A percentile compares a stretch with the other conserved stretches of the same genome.
phyloP scores from a whole-genome alignment of 2,888 invertebrate species.

The Mesorhabditis sp. region DNA sequence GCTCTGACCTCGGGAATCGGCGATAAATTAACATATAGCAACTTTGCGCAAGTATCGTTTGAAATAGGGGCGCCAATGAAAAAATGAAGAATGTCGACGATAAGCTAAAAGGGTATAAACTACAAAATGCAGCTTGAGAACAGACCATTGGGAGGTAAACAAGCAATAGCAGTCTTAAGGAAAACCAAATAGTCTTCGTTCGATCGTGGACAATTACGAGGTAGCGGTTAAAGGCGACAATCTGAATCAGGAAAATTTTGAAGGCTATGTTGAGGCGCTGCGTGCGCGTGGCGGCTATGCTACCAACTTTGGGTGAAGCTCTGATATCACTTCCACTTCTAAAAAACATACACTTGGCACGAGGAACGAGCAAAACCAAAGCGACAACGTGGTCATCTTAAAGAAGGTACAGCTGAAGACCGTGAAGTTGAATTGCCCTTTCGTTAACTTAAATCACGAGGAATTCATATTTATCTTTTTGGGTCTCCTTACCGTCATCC shows the following conservation, averaged over 20 bases:
- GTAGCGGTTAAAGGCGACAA: conserved; percentile 1
- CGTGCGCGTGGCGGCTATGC: too few relatives aligned
- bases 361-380: conserved; percentile 2
- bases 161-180: neutral
- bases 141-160: neutral
- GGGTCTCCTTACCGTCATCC: neutral
- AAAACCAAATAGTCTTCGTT: neutral
- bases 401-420: neutral
- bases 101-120: neutral
- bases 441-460: neutral
- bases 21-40: neutral
- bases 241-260: neutral
- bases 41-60: neutral
- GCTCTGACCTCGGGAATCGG: neutral
- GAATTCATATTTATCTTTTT: too few relatives aligned
- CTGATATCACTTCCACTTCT: too few relatives aligned
- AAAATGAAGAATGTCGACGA: conserved; percentile 1
- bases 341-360: conserved; percentile 1
- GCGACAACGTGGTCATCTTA: conserved; percentile 5
- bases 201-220: neutral
- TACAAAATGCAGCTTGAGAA: neutral
- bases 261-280: too few relatives aligned
- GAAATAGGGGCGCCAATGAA: neutral
- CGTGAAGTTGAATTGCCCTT: neutral
- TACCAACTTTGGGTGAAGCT: too few relatives aligned